Conservation (phyloP, 2,797 vertebrate species). For the Enteromius thamalakanensis region DNA sequence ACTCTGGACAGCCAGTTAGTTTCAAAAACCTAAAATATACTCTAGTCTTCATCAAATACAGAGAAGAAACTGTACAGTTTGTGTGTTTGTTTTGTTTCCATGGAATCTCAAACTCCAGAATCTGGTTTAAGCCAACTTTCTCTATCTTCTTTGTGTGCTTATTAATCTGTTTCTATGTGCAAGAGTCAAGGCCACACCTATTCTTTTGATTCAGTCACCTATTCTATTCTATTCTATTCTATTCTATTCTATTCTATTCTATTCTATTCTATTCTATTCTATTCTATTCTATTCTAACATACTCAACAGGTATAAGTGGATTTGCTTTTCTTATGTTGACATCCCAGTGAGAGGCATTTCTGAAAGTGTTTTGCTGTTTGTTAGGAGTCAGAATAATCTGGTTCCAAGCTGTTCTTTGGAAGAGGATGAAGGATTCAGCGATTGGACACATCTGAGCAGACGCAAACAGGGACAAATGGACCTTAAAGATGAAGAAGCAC, state of each 20-base stretch:
- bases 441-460: constrained; percentile 86
- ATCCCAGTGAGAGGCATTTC: background rate
- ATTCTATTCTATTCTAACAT: background rate
- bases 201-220: background rate
- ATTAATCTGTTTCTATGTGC: constrained; percentile 15
- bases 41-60: background rate
- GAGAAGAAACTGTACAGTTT: background rate
- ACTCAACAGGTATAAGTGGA: background rate
- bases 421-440: constrained; percentile 91
- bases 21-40: constrained; percentile 8
- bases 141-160: constrained; percentile 15
- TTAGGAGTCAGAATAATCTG: constrained; percentile 72
- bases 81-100: constrained; percentile 64
- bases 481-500: constrained; percentile 56
- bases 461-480: constrained; percentile 67
- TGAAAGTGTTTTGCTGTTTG: constrained; percentile 17
- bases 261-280: background rate
- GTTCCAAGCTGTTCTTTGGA: constrained; percentile 80
- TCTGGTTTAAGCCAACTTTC: constrained; percentile 54
- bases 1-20: constrained; percentile 38
- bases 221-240: background rate
- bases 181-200: constrained; percentile 30
- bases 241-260: background rate
- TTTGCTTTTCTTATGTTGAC: background rate
- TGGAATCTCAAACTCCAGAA: constrained; percentile 43